These are phyloP conservation scores for Malurus alboscapulatus DNA, from an alignment of 2,113 vertebrate species.

Conservation along the genomic window DNA sequence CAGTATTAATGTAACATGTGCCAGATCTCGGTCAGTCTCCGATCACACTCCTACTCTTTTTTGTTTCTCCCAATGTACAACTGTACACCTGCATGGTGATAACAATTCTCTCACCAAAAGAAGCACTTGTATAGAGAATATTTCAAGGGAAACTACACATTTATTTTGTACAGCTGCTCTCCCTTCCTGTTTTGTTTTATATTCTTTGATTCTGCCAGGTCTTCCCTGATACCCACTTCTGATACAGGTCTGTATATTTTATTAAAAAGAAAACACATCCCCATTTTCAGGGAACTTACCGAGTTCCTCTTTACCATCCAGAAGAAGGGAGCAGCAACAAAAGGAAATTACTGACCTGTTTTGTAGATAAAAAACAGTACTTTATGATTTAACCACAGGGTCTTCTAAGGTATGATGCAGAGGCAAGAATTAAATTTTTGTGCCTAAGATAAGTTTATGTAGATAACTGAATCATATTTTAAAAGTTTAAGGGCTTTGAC, in stretches of 20 bases:
- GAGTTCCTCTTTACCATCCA: neutral
- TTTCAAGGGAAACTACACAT: neutral
- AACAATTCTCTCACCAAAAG: neutral
- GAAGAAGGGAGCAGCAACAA: neutral
- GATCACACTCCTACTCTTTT: neutral
- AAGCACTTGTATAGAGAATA: neutral
- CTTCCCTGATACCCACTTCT: neutral
- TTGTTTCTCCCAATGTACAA: neutral
- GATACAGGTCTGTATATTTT: neutral
- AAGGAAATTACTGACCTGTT: neutral
- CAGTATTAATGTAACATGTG: neutral
- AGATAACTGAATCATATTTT: neutral
- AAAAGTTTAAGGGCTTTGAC: slow-evolving; percentile 19
- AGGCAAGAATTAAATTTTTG: neutral
- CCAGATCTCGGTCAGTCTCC: neutral
- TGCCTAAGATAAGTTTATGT: neutral
- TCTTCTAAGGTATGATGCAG: neutral
- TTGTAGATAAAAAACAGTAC: neutral
- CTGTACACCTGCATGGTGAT: neutral
- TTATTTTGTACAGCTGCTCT: neutral
- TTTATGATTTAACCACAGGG: neutral
- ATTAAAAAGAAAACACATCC: neutral
- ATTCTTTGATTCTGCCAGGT: neutral
- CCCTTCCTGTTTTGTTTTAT: neutral
- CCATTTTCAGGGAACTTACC: neutral